Evolutionary conservation across 2,113 vertebrate genomes (phyloP).

Genomic region (Burhinus bistriatus): DNA sequence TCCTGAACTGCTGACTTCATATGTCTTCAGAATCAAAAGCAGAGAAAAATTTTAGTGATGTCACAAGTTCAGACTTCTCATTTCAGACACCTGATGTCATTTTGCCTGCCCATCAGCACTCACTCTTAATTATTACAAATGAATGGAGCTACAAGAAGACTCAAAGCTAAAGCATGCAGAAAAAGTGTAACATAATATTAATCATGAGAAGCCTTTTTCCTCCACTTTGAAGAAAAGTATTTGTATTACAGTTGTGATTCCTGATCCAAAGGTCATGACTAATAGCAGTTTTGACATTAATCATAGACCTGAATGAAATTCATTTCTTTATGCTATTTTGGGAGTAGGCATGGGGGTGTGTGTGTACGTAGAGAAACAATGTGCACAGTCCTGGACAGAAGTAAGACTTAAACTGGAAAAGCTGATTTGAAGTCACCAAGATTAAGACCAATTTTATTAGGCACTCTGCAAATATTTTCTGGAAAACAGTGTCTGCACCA

Average conservation of each 20-base stretch:
- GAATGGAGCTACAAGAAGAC: neutral
- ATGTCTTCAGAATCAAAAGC: neutral
- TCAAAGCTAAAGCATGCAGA: neutral
- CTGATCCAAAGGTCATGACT: neutral
- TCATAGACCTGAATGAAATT: neutral
- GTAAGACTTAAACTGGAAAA: neutral
- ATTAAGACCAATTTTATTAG: neutral
- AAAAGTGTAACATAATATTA: neutral
- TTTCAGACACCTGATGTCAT: neutral
- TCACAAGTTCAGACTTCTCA: neutral
- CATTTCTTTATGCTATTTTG: neutral
- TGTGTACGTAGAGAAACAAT: neutral
- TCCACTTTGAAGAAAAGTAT: neutral
- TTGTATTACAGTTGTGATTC: neutral
- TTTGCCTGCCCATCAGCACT: neutral
- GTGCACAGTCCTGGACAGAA: neutral
- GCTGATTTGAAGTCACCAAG: neutral
- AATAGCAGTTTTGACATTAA: neutral
- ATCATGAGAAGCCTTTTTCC: fast-evolving
- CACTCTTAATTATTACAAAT: neutral
- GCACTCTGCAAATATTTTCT: neutral
- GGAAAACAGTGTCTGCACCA: neutral
- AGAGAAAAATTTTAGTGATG: neutral
- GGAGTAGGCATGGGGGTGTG: too few relatives aligned
- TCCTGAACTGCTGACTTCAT: neutral